Evolutionary conservation across 2,888 invertebrate species (phyloP), one percentile per base, ranked within the genome.

Genomic region (Parascotia fuliginaria): DNA sequence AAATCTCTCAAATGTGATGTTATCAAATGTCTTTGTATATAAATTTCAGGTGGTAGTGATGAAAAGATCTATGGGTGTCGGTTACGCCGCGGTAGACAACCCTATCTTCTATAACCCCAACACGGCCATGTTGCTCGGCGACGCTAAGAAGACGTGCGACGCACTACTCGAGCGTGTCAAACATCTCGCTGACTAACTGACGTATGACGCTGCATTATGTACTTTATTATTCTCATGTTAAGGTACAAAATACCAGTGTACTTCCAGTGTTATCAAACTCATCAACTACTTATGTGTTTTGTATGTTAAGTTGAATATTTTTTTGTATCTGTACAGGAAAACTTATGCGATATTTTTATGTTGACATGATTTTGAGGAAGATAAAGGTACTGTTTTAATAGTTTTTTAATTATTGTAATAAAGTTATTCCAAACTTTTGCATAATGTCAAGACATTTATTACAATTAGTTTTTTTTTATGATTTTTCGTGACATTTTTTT

Each of bases 31-130:
- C n/a, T n/a, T n/a, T n/a, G n/a, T n/a, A n/a, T n/a, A n/a, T n/a
- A n/a, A n/a, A n/a, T 56, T 60, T 9, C 46, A 96, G 96, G 96
- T 97, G 36, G 95, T 98, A 37, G 97, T 98, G 6, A 97, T 98
- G 96, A 98, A 98, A 91, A 92, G 98, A 68, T 96, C 97, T 0
- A 93, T 97, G 73, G 97, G 97, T 41, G 97, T 97, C 0, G 95
- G 98, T 0, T 98, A 98, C 82, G 97, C 97, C 0, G 97, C 97
- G 0, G 97, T 98, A 0, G 98, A 98, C 85, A 98, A 98, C 85
- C 97, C 97, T 4, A 95, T 98, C 61, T 98, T 98, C 93, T 98
- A 97, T 93, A 97, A 97, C 81, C 94, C 95, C 12, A 97, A 98
- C 90, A 97, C 97, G 0, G 93, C 94, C 38, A 95, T 98, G 98